Evolutionary conservation across 2,113 vertebrate species (phyloP).

Genomic region (Otus sunia): DNA sequence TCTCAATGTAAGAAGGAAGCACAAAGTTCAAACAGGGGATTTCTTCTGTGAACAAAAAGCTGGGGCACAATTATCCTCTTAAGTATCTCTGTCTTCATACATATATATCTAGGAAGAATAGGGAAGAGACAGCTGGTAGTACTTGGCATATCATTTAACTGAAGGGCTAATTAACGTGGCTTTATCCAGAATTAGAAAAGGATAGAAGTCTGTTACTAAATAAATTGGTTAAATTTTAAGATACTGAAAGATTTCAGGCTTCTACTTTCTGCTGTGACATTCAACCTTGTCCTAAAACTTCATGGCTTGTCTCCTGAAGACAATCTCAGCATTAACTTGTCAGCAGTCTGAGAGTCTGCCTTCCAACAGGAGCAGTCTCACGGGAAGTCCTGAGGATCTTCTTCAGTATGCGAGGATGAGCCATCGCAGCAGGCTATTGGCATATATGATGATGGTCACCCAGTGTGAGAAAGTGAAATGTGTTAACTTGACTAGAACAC

Average conservation of each 20-base stretch:
- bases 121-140: background rate
- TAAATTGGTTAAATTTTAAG: background rate
- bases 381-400: background rate
- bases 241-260: background rate
- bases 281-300: background rate
- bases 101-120: background rate
- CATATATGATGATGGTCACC: background rate
- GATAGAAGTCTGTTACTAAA: background rate
- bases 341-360: background rate
- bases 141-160: background rate
- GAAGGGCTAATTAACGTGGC: background rate
- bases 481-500: background rate
- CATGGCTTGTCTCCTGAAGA: background rate
- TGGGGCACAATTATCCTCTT: background rate
- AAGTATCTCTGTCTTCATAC: background rate
- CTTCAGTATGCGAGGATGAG: background rate
- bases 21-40: background rate
- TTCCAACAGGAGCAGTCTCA: background rate
- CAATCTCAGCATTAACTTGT: background rate
- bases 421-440: accelerated
- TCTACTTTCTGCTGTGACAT: background rate
- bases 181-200: background rate
- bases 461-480: background rate
- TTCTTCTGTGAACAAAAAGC: background rate
- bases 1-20: background rate